Percentiles rank a stretch among this genome's conserved stretches.
phyloP scores from a whole-genome alignment of 2,113 vertebrate species.

The Ivindomyrus marchei region DNA sequence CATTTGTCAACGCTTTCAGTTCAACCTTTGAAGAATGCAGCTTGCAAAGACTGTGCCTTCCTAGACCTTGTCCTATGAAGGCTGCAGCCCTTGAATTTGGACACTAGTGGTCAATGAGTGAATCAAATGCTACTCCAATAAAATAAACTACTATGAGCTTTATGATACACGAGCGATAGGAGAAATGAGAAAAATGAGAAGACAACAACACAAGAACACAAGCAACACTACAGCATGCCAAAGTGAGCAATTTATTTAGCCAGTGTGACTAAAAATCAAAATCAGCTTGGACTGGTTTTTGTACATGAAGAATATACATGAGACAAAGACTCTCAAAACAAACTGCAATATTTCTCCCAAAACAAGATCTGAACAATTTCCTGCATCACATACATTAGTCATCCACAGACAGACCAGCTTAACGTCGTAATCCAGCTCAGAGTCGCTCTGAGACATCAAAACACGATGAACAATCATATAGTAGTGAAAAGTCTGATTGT shows the following conservation, averaged over 20 bases:
- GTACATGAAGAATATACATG: not conserved
- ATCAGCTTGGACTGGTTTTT: not conserved
- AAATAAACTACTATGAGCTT: not conserved
- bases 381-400: not conserved
- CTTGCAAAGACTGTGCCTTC: not conserved
- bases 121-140: not conserved
- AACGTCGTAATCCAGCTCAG: not conserved
- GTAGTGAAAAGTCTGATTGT: not conserved
- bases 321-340: not conserved
- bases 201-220: not conserved
- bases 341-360: constrained; percentile 1
- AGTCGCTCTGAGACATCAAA: not conserved
- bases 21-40: not conserved
- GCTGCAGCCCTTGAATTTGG: not conserved
- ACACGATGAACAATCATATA: not conserved
- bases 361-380: not conserved
- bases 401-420: not conserved
- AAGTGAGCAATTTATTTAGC: constrained; percentile 6
- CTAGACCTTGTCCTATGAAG: not conserved
- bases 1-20: not conserved
- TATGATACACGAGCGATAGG: no score
- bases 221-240: not conserved
- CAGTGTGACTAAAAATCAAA: constrained; percentile 1
- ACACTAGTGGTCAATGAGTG: not conserved
- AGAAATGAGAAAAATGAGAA: not conserved